Percentiles rank a stretch among this genome's conserved stretches.
phyloP scores from a whole-genome alignment of 2,113 vertebrate species.

The Elgaria multicarinata region DNA sequence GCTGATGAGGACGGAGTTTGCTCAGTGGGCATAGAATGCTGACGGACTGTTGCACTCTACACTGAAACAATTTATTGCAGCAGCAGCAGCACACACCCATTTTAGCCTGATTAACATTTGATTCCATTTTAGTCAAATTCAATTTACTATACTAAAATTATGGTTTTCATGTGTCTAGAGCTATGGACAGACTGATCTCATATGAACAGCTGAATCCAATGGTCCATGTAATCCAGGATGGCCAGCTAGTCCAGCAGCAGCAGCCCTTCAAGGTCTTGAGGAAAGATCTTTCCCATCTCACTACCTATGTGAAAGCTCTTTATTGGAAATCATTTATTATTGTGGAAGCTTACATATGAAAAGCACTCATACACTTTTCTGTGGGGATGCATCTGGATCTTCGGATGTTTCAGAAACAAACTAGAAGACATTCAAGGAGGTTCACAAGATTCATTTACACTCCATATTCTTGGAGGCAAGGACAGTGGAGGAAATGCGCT shows the following conservation, averaged over 20 bases:
- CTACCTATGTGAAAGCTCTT: neutral
- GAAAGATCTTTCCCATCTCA: neutral
- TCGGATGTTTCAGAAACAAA: neutral
- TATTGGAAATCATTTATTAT: neutral
- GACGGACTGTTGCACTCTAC: neutral
- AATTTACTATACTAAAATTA: neutral
- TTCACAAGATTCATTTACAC: neutral
- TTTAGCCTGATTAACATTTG: too few species aligned
- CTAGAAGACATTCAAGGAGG: neutral
- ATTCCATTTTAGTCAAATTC: neutral
- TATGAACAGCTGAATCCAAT: neutral
- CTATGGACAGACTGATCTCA: neutral
- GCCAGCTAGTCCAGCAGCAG: neutral
- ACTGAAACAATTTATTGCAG: too few species aligned
- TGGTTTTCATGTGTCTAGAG: neutral
- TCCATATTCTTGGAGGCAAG: neutral
- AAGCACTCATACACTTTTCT: neutral
- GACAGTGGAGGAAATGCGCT: neutral
- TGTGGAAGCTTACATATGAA: neutral
- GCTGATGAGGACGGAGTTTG: neutral
- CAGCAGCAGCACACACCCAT: too few species aligned
- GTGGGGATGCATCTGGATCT: neutral
- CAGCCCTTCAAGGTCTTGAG: neutral
- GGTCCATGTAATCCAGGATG: neutral
- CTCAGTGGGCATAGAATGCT: neutral